A percentile compares a stretch with the other conserved stretches of the same genome.
Evolutionary conservation across 2,888 invertebrate species (phyloP).

Genomic region (Tortrix viridana): DNA sequence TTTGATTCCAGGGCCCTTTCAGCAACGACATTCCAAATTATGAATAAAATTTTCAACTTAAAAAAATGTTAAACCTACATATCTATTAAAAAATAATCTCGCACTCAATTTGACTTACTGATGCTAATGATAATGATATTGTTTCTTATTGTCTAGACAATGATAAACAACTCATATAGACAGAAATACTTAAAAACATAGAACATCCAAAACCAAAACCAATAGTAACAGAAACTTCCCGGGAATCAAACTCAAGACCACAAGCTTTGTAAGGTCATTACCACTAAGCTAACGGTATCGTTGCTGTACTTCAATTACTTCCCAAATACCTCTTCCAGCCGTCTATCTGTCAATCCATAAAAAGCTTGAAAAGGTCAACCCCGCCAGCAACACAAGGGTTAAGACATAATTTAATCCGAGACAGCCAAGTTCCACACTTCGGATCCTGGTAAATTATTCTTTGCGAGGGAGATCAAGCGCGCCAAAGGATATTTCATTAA

Average conservation of each 20-base stretch:
- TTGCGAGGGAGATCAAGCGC: slow-evolving; percentile 58
- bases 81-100: too few species aligned
- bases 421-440: slow-evolving; percentile 46
- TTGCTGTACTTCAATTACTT: not conserved
- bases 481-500: slow-evolving; percentile 74
- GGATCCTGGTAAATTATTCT: slow-evolving; percentile 44
- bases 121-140: not conserved
- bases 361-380: slow-evolving; percentile 26
- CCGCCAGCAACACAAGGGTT: slow-evolving; percentile 38
- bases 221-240: too few species aligned
- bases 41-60: too few species aligned
- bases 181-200: too few species aligned
- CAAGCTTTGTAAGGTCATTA: too few species aligned
- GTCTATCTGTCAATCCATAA: not conserved
- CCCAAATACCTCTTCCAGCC: too few species aligned
- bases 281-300: not conserved
- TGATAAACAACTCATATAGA: not conserved
- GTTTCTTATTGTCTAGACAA: not conserved
- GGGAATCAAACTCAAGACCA: not conserved
- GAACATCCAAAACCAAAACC: too few species aligned
- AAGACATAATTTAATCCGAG: slow-evolving; percentile 61
- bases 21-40: too few species aligned
- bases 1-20: too few species aligned
- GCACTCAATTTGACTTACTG: too few species aligned
- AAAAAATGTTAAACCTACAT: too few species aligned